Evolutionary conservation across 2,888 invertebrate species (phyloP).

Genomic region (Graphium colonna): DNA sequence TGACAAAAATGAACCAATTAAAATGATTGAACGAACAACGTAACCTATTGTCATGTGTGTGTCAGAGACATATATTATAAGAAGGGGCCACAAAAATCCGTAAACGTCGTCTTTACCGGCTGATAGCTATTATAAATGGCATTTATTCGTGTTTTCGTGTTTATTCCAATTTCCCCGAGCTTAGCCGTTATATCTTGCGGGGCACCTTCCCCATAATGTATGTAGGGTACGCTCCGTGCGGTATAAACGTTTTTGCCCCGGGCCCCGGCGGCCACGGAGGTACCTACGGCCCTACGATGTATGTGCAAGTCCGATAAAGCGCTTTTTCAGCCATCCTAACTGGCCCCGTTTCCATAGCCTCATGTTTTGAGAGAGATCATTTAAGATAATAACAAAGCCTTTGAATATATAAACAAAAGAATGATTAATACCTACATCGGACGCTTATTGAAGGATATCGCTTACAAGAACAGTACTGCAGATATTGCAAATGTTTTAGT

Average conservation of each 20-base stretch:
- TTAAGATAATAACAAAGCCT: too few species aligned
- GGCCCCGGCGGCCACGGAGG: conserved; percentile 4
- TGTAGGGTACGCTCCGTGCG: conserved; percentile 11
- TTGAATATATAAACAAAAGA: too few species aligned
- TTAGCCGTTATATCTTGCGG: conserved; percentile 4
- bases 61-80: too few species aligned
- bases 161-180: background rate
- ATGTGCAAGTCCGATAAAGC: conserved; percentile 6
- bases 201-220: conserved; percentile 10
- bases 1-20: too few species aligned
- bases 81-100: background rate
- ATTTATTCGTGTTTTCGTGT: background rate
- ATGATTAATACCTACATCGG: too few species aligned
- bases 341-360: background rate
- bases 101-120: background rate
- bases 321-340: background rate
- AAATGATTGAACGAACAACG: too few species aligned
- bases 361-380: background rate
- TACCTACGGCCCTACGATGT: background rate
- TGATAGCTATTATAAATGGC: background rate
- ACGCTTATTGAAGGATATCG: too few species aligned
- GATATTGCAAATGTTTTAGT: too few species aligned
- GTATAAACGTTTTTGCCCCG: conserved; percentile 16
- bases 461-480: too few species aligned
- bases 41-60: too few species aligned